These are phyloP conservation scores for Sciurus vulgaris DNA, from an alignment of 2,797 vertebrate genomes.

Conservation along the genomic window DNA sequence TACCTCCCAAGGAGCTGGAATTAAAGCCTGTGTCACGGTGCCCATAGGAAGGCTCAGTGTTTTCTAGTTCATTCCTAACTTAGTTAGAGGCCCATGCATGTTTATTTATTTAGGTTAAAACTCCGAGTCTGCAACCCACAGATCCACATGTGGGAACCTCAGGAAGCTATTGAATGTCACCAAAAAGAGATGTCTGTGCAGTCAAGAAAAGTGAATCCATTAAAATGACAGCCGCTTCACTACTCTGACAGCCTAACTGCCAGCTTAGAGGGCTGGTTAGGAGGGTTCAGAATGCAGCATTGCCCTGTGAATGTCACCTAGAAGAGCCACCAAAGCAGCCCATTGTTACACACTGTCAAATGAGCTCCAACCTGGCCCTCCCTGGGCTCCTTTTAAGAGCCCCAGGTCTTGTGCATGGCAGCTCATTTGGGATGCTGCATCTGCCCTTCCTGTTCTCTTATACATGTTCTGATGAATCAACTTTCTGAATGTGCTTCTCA, in stretches of 20 bases:
- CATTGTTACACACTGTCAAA: rapidly evolving
- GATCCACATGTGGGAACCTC: not conserved
- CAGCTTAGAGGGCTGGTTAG: not conserved
- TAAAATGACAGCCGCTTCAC: not conserved
- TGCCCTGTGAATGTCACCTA: too few species aligned
- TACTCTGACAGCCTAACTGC: not conserved
- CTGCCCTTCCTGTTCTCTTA: not conserved
- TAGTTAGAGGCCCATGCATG: not conserved
- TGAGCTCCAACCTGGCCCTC: too few species aligned
- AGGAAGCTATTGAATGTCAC: not conserved
- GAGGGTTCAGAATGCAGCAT: not conserved
- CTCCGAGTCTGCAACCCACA: not conserved
- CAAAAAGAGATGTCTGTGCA: not conserved
- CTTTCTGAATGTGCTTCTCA: not conserved
- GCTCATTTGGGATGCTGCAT: not conserved
- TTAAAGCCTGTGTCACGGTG: too few species aligned
- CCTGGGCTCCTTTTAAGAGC: not conserved
- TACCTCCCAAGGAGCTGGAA: too few species aligned
- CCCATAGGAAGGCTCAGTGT: too few species aligned
- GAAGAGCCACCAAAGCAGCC: too few species aligned
- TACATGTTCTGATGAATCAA: rapidly evolving
- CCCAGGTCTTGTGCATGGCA: not conserved
- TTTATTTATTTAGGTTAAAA: not conserved
- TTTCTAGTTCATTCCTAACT: not conserved
- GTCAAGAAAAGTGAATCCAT: not conserved